Percentiles rank a stretch among this genome's conserved stretches.
Evolutionary conservation across 2,797 vertebrate species (phyloP).

Genomic region (Characodon lateralis): DNA sequence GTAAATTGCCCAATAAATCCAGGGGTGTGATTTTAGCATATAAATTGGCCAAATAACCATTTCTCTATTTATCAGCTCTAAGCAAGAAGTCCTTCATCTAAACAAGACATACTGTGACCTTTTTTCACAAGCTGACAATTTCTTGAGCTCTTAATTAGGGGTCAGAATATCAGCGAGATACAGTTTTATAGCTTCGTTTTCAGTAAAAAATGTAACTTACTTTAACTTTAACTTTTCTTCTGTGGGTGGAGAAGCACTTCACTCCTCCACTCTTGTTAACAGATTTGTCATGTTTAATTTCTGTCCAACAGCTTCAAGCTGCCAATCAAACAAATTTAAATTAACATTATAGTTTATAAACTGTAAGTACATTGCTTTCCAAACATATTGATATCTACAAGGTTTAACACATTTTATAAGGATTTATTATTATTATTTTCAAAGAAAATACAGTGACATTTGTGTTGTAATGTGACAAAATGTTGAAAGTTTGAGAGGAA

Average conservation of each 20-base stretch:
- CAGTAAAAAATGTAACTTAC: background rate
- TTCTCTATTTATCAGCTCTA: background rate
- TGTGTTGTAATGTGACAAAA: background rate
- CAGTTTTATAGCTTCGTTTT: background rate
- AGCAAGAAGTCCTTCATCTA: background rate
- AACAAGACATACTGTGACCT: background rate
- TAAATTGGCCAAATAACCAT: background rate
- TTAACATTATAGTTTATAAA: background rate
- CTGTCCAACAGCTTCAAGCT: background rate
- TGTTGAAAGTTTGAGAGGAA: background rate
- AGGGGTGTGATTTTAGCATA: background rate
- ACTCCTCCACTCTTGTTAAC: background rate
- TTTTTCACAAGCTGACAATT: slow-evolving; percentile 2
- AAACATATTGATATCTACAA: background rate
- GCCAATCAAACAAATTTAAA: background rate
- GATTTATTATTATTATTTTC: background rate
- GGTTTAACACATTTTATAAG: background rate
- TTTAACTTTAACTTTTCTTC: background rate
- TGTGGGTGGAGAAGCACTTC: background rate
- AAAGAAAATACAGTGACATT: background rate
- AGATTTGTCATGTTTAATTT: background rate
- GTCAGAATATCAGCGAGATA: background rate
- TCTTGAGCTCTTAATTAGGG: background rate
- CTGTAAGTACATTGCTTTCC: background rate
- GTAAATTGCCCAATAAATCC: background rate